Evolutionary conservation across 92 coral and sea anemone species (phyloP).

Genomic region (Hydrozoanthus gracilis): DNA sequence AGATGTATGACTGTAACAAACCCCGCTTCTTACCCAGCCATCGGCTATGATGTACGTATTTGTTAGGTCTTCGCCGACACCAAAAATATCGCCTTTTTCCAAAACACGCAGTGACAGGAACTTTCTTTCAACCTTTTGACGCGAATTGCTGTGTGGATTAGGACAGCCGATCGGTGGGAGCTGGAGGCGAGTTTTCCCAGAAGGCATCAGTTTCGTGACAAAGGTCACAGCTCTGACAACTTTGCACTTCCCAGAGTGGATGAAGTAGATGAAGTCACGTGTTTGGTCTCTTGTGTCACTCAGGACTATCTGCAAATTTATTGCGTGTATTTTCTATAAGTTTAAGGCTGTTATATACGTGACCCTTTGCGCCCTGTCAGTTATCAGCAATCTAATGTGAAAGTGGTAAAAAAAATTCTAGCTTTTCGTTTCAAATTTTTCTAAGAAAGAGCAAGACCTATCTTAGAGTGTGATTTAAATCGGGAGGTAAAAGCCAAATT

Average conservation of each 20-base stretch:
- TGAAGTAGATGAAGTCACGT: constrained; percentile 74
- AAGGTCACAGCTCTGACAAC: constrained; percentile 85
- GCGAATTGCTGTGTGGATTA: constrained; percentile 38
- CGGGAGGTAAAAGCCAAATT: too few relatives aligned
- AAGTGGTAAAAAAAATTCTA: too few relatives aligned
- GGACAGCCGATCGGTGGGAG: constrained; percentile 66
- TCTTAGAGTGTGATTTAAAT: too few relatives aligned
- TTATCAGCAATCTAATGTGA: too few relatives aligned
- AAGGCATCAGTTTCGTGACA: constrained; percentile 55
- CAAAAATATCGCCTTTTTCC: constrained; percentile 81
- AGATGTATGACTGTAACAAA: not conserved
- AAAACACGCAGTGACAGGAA: constrained; percentile 70
- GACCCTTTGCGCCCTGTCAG: too few relatives aligned
- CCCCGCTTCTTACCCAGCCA: constrained; percentile 69
- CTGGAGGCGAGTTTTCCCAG: constrained; percentile 72
- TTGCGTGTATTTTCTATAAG: not conserved
- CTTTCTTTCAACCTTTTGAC: constrained; percentile 63
- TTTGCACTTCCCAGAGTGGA: constrained; percentile 83
- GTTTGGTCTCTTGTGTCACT: constrained; percentile 58
- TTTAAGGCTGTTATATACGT: not conserved
- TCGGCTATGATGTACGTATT: constrained; percentile 81
- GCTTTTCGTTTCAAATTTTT: too few relatives aligned
- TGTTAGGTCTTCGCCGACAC: constrained; percentile 89
- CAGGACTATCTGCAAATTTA: constrained; percentile 65
- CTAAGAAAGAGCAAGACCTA: too few relatives aligned